Conservation (phyloP, 2,797 vertebrate species). For the Vireo griseus region DNA sequence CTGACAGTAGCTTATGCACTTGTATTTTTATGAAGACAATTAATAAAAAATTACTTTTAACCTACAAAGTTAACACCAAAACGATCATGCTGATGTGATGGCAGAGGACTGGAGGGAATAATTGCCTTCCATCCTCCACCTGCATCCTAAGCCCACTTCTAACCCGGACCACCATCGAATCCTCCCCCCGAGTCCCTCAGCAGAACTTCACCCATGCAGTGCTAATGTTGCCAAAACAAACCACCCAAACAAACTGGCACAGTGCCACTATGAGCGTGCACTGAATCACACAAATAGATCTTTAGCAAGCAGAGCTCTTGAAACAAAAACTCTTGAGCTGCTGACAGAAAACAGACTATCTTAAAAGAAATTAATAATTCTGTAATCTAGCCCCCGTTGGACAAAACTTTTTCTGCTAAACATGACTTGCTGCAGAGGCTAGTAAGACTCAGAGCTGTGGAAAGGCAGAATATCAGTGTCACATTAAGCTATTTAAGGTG, state of each 20-base stretch:
- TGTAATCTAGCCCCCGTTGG: not conserved
- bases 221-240: conserved; percentile 36
- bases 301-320: not conserved
- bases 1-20: not conserved
- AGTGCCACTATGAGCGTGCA: not conserved
- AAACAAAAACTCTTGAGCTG: not conserved
- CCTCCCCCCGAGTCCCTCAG: not conserved
- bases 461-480: not conserved
- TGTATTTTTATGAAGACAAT: not conserved
- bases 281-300: not conserved
- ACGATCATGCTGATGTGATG: not conserved
- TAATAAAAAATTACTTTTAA: not conserved
- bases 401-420: not conserved
- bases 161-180: not conserved
- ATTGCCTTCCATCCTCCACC: not conserved
- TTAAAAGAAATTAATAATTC: not conserved
- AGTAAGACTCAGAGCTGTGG: not conserved
- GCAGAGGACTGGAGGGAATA: not conserved
- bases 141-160: not conserved
- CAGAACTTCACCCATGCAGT: not conserved
- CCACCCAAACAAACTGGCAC: conserved; percentile 15
- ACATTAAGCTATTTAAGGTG: not conserved
- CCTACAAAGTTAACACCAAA: not conserved
- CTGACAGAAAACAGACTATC: not conserved
- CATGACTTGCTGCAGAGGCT: not conserved